Conservation (phyloP, 2,113 vertebrate genomes). For the Agapornis roseicollis region DNA sequence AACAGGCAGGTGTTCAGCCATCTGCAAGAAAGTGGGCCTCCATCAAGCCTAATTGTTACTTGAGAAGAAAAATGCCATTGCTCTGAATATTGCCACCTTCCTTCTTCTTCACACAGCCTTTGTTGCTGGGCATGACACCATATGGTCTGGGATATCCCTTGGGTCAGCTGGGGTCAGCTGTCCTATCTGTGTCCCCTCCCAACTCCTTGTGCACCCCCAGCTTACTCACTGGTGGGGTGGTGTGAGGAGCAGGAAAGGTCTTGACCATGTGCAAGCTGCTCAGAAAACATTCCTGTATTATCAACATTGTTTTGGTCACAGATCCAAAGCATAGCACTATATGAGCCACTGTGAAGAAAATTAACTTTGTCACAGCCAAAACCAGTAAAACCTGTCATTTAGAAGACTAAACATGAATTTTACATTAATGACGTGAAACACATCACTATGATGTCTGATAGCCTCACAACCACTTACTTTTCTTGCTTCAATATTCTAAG, state of each 20-base stretch:
- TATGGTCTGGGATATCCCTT: background rate
- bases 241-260: background rate
- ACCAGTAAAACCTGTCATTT: background rate
- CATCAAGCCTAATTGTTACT: accelerated
- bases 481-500: background rate
- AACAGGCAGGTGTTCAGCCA: background rate
- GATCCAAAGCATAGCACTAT: background rate
- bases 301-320: background rate
- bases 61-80: background rate
- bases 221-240: background rate
- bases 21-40: background rate
- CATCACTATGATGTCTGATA: background rate
- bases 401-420: background rate
- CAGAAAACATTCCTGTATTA: background rate
- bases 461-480: background rate
- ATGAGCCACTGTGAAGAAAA: background rate
- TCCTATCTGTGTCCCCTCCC: background rate
- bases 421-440: background rate
- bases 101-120: background rate
- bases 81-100: accelerated
- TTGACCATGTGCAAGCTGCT: background rate
- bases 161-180: background rate
- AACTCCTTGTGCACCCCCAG: accelerated
- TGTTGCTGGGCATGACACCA: background rate
- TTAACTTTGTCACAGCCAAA: background rate